Evolutionary conservation across 2,797 vertebrate species (phyloP).

Genomic region (Pipistrellus pipistrellus): DNA sequence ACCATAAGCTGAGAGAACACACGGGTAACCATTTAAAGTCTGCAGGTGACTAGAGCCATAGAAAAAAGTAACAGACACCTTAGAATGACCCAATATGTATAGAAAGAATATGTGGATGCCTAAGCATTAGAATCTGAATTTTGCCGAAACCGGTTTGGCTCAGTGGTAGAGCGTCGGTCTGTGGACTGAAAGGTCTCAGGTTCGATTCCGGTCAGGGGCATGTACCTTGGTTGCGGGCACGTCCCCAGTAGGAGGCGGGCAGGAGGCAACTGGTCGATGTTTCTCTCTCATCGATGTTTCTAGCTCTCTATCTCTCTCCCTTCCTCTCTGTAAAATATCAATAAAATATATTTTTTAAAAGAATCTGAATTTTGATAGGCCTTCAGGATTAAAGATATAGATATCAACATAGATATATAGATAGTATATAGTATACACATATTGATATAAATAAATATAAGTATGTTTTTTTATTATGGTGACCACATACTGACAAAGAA

Average conservation of each 20-base stretch:
- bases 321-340: too few species aligned
- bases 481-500: neutral
- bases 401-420: neutral
- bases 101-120: neutral
- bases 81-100: neutral
- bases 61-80: neutral
- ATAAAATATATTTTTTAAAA: too few species aligned
- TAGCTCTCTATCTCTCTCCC: too few species aligned
- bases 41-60: neutral
- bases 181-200: too few species aligned
- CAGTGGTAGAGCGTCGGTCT: too few species aligned
- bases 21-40: neutral
- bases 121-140: neutral
- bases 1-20: neutral
- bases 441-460: neutral
- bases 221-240: too few species aligned
- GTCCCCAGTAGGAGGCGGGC: too few species aligned
- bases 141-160: neutral
- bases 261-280: too few species aligned
- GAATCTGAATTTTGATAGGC: neutral
- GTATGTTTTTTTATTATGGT: neutral
- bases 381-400: conserved; percentile 4
- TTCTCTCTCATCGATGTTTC: too few species aligned
- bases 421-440: neutral
- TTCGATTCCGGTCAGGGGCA: too few species aligned